Evolutionary conservation across 2,797 vertebrate species (phyloP).

Genomic region (Tenualosa ilisha): DNA sequence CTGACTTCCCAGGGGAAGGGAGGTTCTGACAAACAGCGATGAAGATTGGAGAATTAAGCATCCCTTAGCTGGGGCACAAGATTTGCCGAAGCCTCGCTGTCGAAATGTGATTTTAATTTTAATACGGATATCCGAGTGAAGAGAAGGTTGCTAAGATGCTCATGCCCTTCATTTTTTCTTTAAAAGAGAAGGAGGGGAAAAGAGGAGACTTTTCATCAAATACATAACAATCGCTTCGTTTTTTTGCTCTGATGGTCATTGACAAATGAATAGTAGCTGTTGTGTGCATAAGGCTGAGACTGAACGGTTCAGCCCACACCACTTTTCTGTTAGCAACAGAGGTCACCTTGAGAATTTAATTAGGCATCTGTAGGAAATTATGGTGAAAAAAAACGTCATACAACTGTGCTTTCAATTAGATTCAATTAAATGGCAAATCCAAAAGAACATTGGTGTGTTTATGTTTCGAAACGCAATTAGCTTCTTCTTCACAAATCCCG

Average conservation of each 20-base stretch:
- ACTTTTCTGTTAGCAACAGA: conserved; percentile 6
- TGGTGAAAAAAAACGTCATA: neutral
- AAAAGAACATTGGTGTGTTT: conserved; percentile 24
- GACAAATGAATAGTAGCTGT: neutral
- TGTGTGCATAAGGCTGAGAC: neutral
- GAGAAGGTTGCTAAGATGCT: neutral
- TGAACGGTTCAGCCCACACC: neutral
- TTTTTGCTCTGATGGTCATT: neutral
- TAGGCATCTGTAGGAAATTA: conserved; percentile 23
- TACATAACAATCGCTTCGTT: neutral
- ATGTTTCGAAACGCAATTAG: conserved; percentile 17
- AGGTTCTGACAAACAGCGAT: conserved; percentile 34
- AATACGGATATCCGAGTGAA: neutral
- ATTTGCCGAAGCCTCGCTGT: neutral
- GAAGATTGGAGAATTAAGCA: conserved; percentile 10
- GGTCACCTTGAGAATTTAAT: conserved; percentile 20
- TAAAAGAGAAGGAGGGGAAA: neutral
- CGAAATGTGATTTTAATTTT: neutral
- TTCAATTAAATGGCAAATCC: conserved; percentile 17
- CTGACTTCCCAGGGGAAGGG: conserved; percentile 37
- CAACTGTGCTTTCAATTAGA: conserved; percentile 16
- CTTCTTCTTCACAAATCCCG: neutral
- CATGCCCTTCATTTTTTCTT: neutral
- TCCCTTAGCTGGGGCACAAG: neutral
- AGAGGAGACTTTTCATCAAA: neutral